These are phyloP conservation scores for Ia io DNA, from an alignment of 2,113 vertebrate species.

Conservation along the genomic window DNA sequence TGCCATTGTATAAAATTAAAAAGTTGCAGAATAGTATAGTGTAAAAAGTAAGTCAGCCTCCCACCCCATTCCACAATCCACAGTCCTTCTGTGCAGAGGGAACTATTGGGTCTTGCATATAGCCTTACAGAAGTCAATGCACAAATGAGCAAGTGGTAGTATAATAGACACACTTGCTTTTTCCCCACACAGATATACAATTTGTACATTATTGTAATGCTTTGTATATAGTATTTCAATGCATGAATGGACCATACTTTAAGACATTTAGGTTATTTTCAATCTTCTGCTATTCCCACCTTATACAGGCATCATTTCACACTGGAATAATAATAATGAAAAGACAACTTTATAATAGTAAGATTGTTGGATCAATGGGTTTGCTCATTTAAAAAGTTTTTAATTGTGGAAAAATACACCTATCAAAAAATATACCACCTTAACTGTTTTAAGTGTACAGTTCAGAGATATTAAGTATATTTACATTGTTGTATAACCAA, in stretches of 20 bases:
- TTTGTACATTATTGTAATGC: background rate
- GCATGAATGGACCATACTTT: background rate
- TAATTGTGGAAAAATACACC: background rate
- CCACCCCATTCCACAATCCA: background rate
- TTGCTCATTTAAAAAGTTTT: background rate
- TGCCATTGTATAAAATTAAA: background rate
- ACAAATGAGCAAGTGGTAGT: background rate
- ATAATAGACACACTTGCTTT: background rate
- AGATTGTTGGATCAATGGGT: background rate
- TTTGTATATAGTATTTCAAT: background rate
- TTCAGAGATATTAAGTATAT: background rate
- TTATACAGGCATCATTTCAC: background rate
- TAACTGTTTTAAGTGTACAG: background rate
- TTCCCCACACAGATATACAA: background rate
- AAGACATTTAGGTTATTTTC: background rate
- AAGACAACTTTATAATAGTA: background rate
- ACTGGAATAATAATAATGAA: background rate
- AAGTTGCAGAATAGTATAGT: background rate
- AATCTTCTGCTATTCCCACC: background rate
- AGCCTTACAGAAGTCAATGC: background rate
- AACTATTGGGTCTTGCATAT: background rate
- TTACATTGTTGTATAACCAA: background rate
- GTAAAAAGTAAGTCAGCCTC: background rate
- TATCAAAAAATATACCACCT: background rate
- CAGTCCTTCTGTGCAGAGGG: background rate